Evolutionary conservation across 2,113 vertebrate species (phyloP).

Genomic region (Theristicus caerulescens): DNA sequence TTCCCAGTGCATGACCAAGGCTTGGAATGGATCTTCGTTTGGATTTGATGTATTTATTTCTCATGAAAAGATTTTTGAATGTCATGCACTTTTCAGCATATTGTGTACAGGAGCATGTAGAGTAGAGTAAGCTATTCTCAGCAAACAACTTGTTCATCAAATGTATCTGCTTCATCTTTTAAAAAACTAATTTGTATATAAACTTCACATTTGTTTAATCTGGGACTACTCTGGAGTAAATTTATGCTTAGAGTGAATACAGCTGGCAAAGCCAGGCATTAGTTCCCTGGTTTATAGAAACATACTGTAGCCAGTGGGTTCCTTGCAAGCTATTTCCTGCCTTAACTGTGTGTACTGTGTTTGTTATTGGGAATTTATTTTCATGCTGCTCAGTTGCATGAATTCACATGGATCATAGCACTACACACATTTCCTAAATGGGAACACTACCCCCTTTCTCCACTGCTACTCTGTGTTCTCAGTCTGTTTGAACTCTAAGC

Average conservation of each 20-base stretch:
- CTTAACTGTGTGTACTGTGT: not conserved
- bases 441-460: not conserved
- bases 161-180: not conserved
- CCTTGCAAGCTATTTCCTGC: not conserved
- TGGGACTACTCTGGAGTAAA: not conserved
- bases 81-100: not conserved
- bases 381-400: not conserved
- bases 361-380: not conserved
- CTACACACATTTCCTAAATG: not conserved
- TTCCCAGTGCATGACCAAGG: not conserved
- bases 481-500: not conserved
- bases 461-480: not conserved
- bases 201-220: accelerated
- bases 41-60: not conserved
- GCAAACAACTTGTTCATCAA: not conserved
- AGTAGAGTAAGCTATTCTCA: not conserved
- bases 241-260: not conserved
- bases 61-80: not conserved
- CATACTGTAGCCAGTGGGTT: not conserved
- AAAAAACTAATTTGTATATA: not conserved
- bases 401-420: not conserved
- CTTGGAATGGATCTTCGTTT: not conserved
- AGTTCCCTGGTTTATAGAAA: not conserved
- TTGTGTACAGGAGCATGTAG: not conserved
- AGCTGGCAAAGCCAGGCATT: not conserved